Percentiles rank a stretch among this genome's conserved stretches.
Evolutionary conservation across 2,888 invertebrate genomes (phyloP).

Genomic region (Ichneumoninae sp.): DNA sequence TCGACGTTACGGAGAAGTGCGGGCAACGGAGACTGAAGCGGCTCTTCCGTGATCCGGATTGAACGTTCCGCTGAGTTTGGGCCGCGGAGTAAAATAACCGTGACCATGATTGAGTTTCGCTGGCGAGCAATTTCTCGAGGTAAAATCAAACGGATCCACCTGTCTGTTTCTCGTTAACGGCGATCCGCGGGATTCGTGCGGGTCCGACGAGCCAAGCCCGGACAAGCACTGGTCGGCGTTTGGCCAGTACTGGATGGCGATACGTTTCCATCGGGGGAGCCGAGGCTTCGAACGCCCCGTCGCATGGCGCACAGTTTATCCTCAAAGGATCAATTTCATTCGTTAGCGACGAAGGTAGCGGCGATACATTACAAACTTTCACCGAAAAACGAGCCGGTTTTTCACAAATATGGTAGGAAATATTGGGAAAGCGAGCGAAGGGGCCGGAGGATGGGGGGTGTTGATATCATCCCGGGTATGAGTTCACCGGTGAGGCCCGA

Average conservation of each 20-base stretch:
- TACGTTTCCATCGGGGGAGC: too few relatives aligned
- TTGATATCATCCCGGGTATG: background rate
- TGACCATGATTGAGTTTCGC: background rate
- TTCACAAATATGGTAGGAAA: background rate
- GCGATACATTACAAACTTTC: constrained; percentile 3
- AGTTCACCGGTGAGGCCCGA: background rate
- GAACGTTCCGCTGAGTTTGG: background rate
- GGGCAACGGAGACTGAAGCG: background rate
- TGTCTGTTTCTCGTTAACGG: background rate
- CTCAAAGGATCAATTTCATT: constrained; percentile 40
- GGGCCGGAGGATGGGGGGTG: too few relatives aligned
- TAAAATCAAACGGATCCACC: background rate
- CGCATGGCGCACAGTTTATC: background rate
- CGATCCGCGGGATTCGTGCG: background rate
- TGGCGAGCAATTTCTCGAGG: background rate
- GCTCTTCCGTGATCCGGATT: background rate
- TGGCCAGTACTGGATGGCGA: too few relatives aligned
- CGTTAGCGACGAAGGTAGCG: constrained; percentile 8
- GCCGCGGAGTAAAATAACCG: background rate
- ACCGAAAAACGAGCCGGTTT: background rate
- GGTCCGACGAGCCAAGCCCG: too few relatives aligned
- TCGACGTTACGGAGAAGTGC: background rate
- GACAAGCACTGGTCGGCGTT: too few relatives aligned
- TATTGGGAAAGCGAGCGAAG: background rate
- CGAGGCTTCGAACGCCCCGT: background rate